A percentile compares a stretch with the other conserved stretches of the same genome.
Evolutionary conservation across 2,113 vertebrate species (phyloP).

Genomic region (Australoheros scitulus): DNA sequence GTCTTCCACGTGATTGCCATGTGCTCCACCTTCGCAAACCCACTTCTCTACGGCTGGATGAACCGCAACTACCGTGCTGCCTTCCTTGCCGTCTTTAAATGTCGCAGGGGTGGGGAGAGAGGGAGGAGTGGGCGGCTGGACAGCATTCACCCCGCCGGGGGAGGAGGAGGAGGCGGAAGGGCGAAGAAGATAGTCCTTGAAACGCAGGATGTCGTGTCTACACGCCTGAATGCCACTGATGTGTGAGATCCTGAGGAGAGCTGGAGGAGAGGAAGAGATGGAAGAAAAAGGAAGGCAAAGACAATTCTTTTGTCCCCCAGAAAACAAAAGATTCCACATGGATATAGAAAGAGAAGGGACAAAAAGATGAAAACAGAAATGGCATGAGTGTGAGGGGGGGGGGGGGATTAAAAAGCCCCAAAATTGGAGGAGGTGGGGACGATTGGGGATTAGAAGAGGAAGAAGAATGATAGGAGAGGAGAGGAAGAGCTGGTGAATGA

Average conservation of each 20-base stretch:
- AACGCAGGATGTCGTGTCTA: slow-evolving; percentile 51
- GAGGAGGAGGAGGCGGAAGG: slow-evolving; percentile 60
- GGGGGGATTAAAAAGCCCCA: slow-evolving; percentile 13
- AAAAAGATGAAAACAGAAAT: slow-evolving; percentile 21
- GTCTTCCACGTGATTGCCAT: slow-evolving; percentile 93
- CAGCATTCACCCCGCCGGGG: slow-evolving; percentile 51
- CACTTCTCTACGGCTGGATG: slow-evolving; percentile 98
- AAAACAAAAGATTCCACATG: slow-evolving; percentile 14
- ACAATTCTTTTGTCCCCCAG: slow-evolving; percentile 7
- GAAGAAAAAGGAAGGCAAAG: neutral
- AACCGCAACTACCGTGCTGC: slow-evolving; percentile 94
- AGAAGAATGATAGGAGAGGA: neutral
- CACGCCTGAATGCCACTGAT: slow-evolving; percentile 82
- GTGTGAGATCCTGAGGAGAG: slow-evolving; percentile 72
- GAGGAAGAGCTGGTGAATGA: slow-evolving; percentile 2
- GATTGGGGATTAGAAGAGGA: slow-evolving; percentile 27
- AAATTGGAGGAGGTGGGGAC: slow-evolving; percentile 21
- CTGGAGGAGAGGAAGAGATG: neutral
- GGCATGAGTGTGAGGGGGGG: neutral
- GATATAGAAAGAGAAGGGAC: neutral
- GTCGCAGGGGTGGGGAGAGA: slow-evolving; percentile 67
- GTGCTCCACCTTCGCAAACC: slow-evolving; percentile 97
- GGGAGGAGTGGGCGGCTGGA: slow-evolving; percentile 46
- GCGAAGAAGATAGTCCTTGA: slow-evolving; percentile 59
- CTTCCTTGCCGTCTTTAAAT: slow-evolving; percentile 89